Percentiles rank a stretch among this genome's conserved stretches.
These are phyloP conservation scores for Solenodon paradoxus DNA, from an alignment of 2,113 vertebrate genomes.

Conservation along the genomic window DNA sequence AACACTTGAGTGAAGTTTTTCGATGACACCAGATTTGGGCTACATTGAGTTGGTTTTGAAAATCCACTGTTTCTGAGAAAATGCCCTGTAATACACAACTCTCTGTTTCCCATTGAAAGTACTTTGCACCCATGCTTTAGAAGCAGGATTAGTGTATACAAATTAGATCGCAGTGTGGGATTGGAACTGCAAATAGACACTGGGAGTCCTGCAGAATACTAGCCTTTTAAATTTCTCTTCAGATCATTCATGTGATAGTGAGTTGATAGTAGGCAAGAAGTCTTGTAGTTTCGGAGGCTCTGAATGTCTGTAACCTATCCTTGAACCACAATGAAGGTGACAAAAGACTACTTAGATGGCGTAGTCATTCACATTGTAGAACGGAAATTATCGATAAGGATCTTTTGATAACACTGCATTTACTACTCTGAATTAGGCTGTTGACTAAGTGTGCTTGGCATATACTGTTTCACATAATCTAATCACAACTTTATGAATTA, in stretches of 20 bases:
- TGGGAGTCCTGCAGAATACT: background rate
- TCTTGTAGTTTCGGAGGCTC: background rate
- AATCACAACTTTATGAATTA: background rate
- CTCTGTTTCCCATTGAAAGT: background rate
- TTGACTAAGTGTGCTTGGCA: background rate
- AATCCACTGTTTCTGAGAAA: background rate
- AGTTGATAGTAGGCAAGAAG: background rate
- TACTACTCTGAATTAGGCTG: background rate
- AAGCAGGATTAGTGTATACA: background rate
- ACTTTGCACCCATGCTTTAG: background rate
- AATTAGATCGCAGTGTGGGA: background rate
- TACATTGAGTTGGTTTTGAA: background rate
- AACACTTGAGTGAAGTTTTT: background rate
- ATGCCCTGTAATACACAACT: background rate
- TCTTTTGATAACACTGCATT: constrained; percentile 11
- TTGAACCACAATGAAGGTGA: background rate
- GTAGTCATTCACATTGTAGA: background rate
- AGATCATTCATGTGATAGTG: background rate
- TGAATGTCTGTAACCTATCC: background rate
- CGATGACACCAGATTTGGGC: background rate
- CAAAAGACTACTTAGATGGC: background rate
- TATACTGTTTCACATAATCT: background rate
- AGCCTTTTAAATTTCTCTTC: background rate
- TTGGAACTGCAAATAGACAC: background rate
- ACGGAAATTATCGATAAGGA: background rate